Conservation (phyloP, 64 coral and sea anemone species). For the Stichodactyla mertensii region DNA sequence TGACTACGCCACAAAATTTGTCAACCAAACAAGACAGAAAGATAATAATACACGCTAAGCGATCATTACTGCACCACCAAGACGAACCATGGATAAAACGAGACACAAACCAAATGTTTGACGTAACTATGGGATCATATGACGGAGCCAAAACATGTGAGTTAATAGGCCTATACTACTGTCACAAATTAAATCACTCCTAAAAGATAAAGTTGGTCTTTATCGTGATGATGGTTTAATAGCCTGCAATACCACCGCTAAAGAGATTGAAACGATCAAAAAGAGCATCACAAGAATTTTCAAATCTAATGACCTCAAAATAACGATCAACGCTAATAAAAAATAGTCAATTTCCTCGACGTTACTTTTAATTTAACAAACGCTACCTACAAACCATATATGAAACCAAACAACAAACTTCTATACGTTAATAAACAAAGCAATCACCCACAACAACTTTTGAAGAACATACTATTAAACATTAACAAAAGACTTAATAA, state of each 20-base stretch:
- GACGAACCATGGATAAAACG: conserved; percentile 18
- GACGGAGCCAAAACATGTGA: neutral
- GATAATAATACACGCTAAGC: too few relatives aligned
- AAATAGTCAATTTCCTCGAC: conserved; percentile 15
- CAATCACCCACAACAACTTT: too few relatives aligned
- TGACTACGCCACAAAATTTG: too few relatives aligned
- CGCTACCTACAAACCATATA: conserved; percentile 9
- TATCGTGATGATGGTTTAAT: neutral
- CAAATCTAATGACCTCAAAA: conserved; percentile 15
- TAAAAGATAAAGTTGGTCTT: neutral
- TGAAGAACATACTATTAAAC: too few relatives aligned
- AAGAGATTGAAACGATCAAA: conserved; percentile 22
- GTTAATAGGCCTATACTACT: neutral
- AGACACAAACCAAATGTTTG: neutral
- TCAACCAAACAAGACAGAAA: too few relatives aligned
- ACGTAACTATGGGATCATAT: neutral
- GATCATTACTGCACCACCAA: neutral
- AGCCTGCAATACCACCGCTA: neutral
- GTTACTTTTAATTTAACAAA: conserved; percentile 13
- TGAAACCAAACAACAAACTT: conserved; percentile 23
- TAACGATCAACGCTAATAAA: conserved; percentile 16
- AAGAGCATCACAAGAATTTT: neutral
- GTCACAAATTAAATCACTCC: neutral
- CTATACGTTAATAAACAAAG: too few relatives aligned
- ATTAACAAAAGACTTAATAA: too few relatives aligned